Evolutionary conservation across 2,113 vertebrate genomes (phyloP).

Genomic region (Cinclus cinclus): DNA sequence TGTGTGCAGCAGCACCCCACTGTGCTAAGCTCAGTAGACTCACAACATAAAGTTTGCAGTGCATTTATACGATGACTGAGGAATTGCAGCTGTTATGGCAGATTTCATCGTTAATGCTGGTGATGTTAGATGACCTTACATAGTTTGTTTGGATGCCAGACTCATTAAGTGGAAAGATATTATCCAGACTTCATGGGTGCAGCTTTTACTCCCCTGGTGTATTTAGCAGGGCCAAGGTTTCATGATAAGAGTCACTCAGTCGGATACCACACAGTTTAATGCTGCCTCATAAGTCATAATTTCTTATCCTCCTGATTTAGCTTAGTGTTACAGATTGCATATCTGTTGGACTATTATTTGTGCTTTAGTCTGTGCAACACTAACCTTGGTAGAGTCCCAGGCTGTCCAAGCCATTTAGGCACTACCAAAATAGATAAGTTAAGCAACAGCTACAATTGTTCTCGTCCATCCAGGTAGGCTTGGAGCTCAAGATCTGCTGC

Average conservation of each 20-base stretch:
- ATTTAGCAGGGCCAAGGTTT: slow-evolving; percentile 4
- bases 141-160: neutral
- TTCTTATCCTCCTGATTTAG: neutral
- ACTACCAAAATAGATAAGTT: neutral
- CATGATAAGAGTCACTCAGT: neutral
- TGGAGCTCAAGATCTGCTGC: slow-evolving; percentile 4
- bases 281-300: slow-evolving; percentile 39
- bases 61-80: neutral
- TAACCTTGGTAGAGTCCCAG: slow-evolving; percentile 40
- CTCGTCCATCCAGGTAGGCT: neutral
- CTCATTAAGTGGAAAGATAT: neutral
- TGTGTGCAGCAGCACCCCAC: neutral
- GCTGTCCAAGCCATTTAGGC: neutral
- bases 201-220: neutral
- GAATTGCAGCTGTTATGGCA: neutral
- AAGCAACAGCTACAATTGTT: neutral
- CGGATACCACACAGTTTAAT: neutral
- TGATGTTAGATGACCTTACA: neutral
- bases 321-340: neutral
- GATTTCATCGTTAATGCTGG: neutral
- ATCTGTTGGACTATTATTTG: neutral
- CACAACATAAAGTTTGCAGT: neutral
- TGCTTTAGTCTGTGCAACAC: neutral
- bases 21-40: neutral
- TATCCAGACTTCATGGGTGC: neutral